These are phyloP conservation scores for Pogonomyrmex californicus DNA, from an alignment of 1,140 invertebrate species.

Conservation along the genomic window DNA sequence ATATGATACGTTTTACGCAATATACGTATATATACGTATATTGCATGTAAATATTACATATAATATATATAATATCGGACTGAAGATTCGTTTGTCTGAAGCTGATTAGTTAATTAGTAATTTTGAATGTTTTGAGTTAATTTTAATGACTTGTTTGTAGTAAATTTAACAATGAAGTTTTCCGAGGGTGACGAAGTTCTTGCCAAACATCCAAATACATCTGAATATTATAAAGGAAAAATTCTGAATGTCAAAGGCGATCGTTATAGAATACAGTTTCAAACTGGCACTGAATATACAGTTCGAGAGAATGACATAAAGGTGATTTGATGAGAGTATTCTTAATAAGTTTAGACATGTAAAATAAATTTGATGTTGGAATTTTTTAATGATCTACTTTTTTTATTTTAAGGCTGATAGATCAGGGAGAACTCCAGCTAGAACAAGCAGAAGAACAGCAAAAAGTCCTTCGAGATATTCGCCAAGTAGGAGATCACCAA, in stretches of 20 bases:
- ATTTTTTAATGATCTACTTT: not conserved
- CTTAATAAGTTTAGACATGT: not conserved
- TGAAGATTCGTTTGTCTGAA: not conserved
- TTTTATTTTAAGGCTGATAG: slow-evolving; percentile 69
- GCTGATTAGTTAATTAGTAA: not conserved
- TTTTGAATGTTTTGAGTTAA: not conserved
- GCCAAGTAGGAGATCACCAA: slow-evolving; percentile 72
- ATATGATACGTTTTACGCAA: not conserved
- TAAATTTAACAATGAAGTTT: slow-evolving; percentile 76
- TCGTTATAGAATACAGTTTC: slow-evolving; percentile 79
- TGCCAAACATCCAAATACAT: slow-evolving; percentile 77
- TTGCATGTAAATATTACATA: not conserved
- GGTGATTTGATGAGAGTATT: slow-evolving; percentile 67
- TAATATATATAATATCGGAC: not conserved
- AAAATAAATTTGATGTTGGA: not conserved
- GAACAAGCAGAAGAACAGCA: slow-evolving; percentile 63
- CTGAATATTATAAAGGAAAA: slow-evolving; percentile 77
- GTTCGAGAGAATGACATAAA: slow-evolving; percentile 77
- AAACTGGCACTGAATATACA: slow-evolving; percentile 74
- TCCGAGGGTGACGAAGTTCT: slow-evolving; percentile 80
- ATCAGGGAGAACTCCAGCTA: slow-evolving; percentile 71
- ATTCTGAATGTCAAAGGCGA: slow-evolving; percentile 76
- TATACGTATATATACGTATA: not conserved
- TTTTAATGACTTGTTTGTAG: too few relatives aligned
- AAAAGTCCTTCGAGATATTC: slow-evolving; percentile 79